These are phyloP conservation scores for Chiloscyllium punctatum DNA, from an alignment of 2,797 vertebrate species.

Conservation along the genomic window DNA sequence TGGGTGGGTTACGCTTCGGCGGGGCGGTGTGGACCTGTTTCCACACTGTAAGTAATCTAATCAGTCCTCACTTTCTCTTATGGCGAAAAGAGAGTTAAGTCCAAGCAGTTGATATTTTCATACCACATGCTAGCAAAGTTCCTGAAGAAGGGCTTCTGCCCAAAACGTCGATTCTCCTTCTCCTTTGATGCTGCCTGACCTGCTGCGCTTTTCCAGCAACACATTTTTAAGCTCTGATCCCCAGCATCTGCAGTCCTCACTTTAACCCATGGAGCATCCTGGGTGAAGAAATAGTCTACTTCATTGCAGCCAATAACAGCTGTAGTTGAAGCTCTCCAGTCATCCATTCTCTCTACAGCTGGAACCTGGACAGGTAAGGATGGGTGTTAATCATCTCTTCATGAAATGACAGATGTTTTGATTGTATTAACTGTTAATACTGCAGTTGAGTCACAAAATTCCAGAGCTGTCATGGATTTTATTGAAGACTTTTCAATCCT, in stretches of 20 bases:
- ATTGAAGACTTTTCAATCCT: background rate
- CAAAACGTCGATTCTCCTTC: too few relatives aligned
- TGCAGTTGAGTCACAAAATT: background rate
- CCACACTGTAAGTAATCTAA: too few relatives aligned
- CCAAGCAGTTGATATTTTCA: background rate
- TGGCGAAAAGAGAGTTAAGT: background rate
- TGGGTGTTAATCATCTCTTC: background rate
- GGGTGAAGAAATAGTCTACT: background rate
- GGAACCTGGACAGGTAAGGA: background rate
- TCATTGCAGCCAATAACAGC: background rate
- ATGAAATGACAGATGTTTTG: background rate
- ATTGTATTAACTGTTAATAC: background rate
- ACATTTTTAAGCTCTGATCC: too few relatives aligned
- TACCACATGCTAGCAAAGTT: background rate
- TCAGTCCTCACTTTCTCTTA: background rate
- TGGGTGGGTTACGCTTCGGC: too few relatives aligned
- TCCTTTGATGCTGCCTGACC: too few relatives aligned
- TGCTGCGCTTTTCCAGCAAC: too few relatives aligned
- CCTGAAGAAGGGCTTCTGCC: too few relatives aligned
- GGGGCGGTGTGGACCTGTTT: too few relatives aligned
- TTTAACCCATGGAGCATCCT: background rate
- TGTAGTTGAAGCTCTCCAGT: background rate
- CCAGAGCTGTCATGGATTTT: background rate
- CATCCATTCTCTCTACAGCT: background rate
- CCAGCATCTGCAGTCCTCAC: too few relatives aligned